phyloP scores from a whole-genome alignment of 2,797 vertebrate species.

The Euphonia xanthogaster region DNA sequence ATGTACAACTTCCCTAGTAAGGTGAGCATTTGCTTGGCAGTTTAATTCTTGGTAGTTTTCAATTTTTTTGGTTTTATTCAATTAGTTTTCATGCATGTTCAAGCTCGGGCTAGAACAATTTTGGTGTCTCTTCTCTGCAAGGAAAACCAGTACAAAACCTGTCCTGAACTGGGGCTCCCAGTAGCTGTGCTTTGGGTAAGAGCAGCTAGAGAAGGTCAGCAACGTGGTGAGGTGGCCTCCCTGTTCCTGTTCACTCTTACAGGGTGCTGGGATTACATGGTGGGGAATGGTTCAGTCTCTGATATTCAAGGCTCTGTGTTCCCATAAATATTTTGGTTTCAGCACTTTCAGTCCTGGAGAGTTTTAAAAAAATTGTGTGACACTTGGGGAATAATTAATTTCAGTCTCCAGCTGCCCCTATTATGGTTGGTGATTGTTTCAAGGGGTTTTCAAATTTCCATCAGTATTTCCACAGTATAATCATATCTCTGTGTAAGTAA shows the following conservation, averaged over 20 bases:
- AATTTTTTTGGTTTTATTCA: too few relatives aligned
- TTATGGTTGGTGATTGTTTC: background rate
- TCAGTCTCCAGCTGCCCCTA: background rate
- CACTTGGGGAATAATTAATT: background rate
- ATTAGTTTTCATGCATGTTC: background rate
- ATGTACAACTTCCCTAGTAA: background rate
- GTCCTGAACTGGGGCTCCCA: background rate
- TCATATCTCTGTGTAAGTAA: background rate
- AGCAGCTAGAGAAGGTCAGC: background rate
- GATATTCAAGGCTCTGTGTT: background rate
- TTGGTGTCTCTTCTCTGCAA: background rate
- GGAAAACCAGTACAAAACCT: background rate
- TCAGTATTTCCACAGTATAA: background rate
- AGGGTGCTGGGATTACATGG: background rate
- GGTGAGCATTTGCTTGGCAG: background rate
- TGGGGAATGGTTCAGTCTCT: background rate
- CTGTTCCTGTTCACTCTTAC: background rate
- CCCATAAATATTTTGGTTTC: background rate
- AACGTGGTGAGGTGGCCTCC: background rate
- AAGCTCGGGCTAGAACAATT: background rate
- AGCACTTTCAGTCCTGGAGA: rapidly evolving
- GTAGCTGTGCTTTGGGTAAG: background rate
- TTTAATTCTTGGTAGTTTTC: background rate
- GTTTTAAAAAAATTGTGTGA: background rate
- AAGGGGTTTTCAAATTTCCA: background rate